A percentile compares a stretch with the other conserved stretches of the same genome.
phyloP scores from a whole-genome alignment of 1,140 invertebrate species.

The Atta cephalotes region DNA sequence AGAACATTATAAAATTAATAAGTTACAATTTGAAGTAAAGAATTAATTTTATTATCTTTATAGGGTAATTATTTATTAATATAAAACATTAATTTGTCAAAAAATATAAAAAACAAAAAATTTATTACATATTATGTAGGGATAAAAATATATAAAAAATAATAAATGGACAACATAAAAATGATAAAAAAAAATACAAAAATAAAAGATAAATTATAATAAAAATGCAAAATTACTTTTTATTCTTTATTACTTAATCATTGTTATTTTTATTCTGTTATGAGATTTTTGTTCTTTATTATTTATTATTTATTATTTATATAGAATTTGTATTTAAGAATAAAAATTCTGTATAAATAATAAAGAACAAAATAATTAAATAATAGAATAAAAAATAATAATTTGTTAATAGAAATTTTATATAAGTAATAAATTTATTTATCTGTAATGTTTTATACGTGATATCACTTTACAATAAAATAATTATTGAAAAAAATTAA shows the following conservation, averaged over 20 bases:
- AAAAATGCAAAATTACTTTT: background rate
- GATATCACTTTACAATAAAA: conserved; percentile 14
- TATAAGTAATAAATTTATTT: background rate
- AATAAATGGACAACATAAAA: background rate
- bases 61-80: background rate
- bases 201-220: background rate
- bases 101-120: background rate
- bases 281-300: too few species aligned
- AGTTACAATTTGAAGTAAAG: background rate
- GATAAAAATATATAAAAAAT: background rate
- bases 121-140: background rate
- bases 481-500: background rate
- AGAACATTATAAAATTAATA: background rate
- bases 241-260: background rate
- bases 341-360: too few species aligned
- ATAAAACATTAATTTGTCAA: conserved; percentile 9
- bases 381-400: too few species aligned
- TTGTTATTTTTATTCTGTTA: too few species aligned
- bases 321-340: too few species aligned
- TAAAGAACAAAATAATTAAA: too few species aligned
- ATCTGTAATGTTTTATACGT: background rate
- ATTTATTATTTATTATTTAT: too few species aligned
- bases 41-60: background rate
- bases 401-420: background rate
- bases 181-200: background rate